Base-by-base conservation (phyloP, 2,888 invertebrate species). In the Ormyrus rosae region DNA sequence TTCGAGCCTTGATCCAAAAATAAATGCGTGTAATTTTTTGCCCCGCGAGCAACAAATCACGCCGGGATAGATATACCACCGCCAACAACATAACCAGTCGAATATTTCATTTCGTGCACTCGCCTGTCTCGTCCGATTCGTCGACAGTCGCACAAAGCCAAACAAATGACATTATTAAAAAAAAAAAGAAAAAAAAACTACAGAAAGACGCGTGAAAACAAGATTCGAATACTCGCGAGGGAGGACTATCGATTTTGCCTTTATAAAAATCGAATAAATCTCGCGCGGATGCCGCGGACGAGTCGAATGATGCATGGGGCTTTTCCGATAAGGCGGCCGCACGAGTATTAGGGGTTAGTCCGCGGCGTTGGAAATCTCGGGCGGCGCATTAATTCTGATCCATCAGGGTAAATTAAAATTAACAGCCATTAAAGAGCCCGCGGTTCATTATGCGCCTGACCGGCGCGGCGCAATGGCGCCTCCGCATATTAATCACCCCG, bases 401-500 rank as follows among this genome's bases (percentile, higher is more conserved):
- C 61, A 9, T 10, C 78, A 9, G 5, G 68, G 58, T 60, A 73
- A 79, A 73, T 79, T 79, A 73, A 79, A 79, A 79, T 73, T 55
- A 79, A 79, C 79, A 58, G 61, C 73, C 55, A 53, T 60, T 61
- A 51, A 34, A 72, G 67, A 53, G 48, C 51, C 13, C 48, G 4
- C 34, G 13, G 72, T 72, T 78, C 78, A 72, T 78, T 78, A 78
- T 72, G 61, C 51, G 58, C 70, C n/a, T 68, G 63, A 65, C 65
- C 61, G 10, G 68, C 7, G 34, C 60, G 34, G 34, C 34, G 34
- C 34, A 34, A 4, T 34, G 34, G 34, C 34, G 34, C 34, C 34
- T 34, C 45, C 56, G 63, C 73, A 73, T 79, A 73, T 79, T 79
- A 73, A 79, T 79, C 79, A 79, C 75, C 45, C 13, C 19, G 9